Percentiles rank a stretch among this genome's conserved stretches.
phyloP scores from a whole-genome alignment of 1,140 invertebrate species.

The Lamellibrachia luymesi region DNA sequence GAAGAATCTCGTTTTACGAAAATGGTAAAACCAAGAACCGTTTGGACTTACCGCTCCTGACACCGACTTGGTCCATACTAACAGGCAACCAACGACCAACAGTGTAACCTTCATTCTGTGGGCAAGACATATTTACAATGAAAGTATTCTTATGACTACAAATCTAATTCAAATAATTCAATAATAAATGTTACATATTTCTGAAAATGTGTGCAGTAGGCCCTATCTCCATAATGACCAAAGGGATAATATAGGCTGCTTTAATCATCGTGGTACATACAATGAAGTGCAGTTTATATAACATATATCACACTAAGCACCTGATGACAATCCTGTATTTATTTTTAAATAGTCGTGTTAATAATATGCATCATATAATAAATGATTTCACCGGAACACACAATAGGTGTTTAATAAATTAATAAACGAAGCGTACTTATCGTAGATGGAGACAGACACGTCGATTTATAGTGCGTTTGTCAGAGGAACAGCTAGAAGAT shows the following conservation, averaged over 20 bases:
- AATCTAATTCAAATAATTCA: not conserved
- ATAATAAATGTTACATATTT: not conserved
- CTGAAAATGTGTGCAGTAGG: not conserved
- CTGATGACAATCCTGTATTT: no score
- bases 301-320: no score
- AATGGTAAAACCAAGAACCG: not conserved
- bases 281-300: no score
- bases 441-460: not conserved
- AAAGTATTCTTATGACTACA: not conserved
- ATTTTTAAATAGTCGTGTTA: no score
- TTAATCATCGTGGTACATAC: no score
- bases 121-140: not conserved
- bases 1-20: not conserved
- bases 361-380: no score
- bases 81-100: not conserved
- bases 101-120: not conserved
- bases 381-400: no score
- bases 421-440: no score
- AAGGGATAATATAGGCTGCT: no score
- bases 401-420: no score
- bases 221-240: no score
- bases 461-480: not conserved
- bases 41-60: not conserved
- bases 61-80: not conserved
- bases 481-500: not conserved